These are phyloP conservation scores for Drosophila virilis DNA, from an alignment of 1,140 invertebrate species.

Conservation along the genomic window DNA sequence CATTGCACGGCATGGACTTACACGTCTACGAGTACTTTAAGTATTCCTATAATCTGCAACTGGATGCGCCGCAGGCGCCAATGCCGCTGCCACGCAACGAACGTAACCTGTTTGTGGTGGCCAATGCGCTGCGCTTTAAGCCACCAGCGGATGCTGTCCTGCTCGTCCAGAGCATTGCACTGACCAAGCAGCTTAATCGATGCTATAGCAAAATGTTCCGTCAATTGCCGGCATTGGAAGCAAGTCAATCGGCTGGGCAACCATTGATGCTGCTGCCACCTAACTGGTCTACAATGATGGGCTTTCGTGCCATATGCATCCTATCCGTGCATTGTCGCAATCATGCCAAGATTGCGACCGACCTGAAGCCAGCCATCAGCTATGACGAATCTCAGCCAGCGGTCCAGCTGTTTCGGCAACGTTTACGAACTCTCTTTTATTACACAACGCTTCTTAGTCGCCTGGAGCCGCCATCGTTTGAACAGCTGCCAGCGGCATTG, in stretches of 20 bases:
- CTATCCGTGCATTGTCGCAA: slow-evolving; percentile 44
- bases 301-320: slow-evolving; percentile 73
- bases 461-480: slow-evolving; percentile 40
- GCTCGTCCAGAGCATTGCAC: slow-evolving; percentile 3
- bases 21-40: slow-evolving; percentile 65
- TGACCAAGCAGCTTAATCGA: slow-evolving; percentile 30
- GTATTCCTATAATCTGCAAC: slow-evolving; percentile 67
- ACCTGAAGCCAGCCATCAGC: neutral
- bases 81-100: slow-evolving; percentile 33
- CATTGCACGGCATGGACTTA: slow-evolving; percentile 31
- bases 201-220: slow-evolving; percentile 44
- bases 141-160: slow-evolving; percentile 1
- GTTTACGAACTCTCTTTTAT: slow-evolving; percentile 67
- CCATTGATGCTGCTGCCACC: slow-evolving; percentile 51
- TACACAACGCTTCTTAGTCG: slow-evolving; percentile 68
- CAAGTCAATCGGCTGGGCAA: neutral
- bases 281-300: slow-evolving; percentile 73
- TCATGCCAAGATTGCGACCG: neutral
- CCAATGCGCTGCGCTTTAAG: slow-evolving; percentile 26
- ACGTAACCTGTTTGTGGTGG: slow-evolving; percentile 25
- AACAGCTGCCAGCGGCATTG: slow-evolving; percentile 45
- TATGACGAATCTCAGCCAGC: slow-evolving; percentile 42
- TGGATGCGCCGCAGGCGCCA: neutral
- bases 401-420: slow-evolving; percentile 60
- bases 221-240: neutral